Percentiles rank a stretch among this genome's conserved stretches.
These are phyloP conservation scores for Ips typographus DNA, from an alignment of 1,140 invertebrate genomes.

Conservation along the genomic window DNA sequence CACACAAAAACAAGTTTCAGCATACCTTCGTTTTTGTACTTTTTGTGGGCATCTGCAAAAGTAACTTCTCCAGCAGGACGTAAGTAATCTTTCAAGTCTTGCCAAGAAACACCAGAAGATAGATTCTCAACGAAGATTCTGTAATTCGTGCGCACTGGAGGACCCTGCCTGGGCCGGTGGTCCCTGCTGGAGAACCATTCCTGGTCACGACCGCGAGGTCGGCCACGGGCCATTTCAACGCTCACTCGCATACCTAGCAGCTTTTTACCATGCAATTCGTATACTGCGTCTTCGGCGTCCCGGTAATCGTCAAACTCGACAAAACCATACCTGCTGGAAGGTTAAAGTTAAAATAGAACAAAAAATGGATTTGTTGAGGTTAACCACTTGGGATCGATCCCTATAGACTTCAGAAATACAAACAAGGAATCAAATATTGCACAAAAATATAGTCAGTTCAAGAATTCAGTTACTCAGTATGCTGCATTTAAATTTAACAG, in stretches of 20 bases:
- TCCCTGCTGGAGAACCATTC: conserved; percentile 36
- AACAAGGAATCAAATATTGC: no score
- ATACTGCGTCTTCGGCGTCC: conserved; percentile 96
- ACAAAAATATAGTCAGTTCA: no score
- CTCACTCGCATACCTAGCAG: conserved; percentile 88
- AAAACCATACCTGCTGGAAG: conserved; percentile 81
- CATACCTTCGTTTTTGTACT: conserved; percentile 73
- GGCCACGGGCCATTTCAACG: conserved; percentile 77
- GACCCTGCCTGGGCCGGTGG: conserved; percentile 48
- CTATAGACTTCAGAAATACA: neutral
- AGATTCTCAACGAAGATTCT: conserved; percentile 95
- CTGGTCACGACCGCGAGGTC: conserved; percentile 59
- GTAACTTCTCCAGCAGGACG: conserved; percentile 96
- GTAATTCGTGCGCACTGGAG: conserved; percentile 93
- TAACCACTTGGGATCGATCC: neutral
- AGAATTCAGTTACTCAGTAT: no score
- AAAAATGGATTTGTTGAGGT: neutral
- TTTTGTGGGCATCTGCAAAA: conserved; percentile 89
- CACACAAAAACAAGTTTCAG: neutral
- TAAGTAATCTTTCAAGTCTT: conserved; percentile 99
- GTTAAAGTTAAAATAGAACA: conserved; percentile 1
- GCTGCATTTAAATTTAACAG: no score
- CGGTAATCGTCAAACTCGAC: conserved; percentile 97
- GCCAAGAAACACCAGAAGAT: conserved; percentile 96
- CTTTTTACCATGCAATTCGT: conserved; percentile 94